A percentile compares a stretch with the other conserved stretches of the same genome.
phyloP scores from a whole-genome alignment of 1,140 invertebrate genomes.

The Pogonomyrmex barbatus region DNA sequence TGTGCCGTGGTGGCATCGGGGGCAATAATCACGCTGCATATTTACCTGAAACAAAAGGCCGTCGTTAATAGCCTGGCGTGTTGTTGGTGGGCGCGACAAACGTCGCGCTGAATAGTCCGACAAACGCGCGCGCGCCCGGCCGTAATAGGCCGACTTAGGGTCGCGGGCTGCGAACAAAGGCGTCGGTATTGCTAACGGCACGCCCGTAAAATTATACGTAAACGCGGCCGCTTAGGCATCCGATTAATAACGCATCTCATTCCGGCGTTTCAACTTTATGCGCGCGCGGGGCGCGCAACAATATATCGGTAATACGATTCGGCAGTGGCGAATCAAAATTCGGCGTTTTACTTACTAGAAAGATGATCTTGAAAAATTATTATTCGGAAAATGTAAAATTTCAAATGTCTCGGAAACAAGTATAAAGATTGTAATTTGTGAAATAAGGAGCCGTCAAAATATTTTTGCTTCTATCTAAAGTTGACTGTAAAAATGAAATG shows the following conservation, averaged over 20 bases:
- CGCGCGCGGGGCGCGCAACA: not conserved
- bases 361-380: not conserved
- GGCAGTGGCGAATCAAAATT: not conserved
- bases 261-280: not conserved
- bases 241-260: slow-evolving; percentile 56
- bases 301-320: not conserved
- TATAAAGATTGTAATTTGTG: too few relatives aligned
- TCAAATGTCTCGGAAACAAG: not conserved
- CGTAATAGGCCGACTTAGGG: slow-evolving; percentile 34
- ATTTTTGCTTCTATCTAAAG: too few relatives aligned
- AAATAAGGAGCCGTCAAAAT: too few relatives aligned
- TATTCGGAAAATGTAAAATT: too few relatives aligned
- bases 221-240: slow-evolving; percentile 35
- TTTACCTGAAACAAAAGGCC: slow-evolving; percentile 76
- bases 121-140: slow-evolving; percentile 50
- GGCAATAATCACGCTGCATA: slow-evolving; percentile 57
- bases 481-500: too few relatives aligned
- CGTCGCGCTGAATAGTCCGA: slow-evolving; percentile 59
- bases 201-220: slow-evolving; percentile 54
- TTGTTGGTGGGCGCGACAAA: slow-evolving; percentile 57
- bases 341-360: not conserved
- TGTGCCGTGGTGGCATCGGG: not conserved
- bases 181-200: slow-evolving; percentile 48
- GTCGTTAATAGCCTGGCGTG: slow-evolving; percentile 54
- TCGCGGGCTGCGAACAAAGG: slow-evolving; percentile 54